phyloP scores from a whole-genome alignment of 2,888 invertebrate genomes.

The Bombylius discolor region DNA sequence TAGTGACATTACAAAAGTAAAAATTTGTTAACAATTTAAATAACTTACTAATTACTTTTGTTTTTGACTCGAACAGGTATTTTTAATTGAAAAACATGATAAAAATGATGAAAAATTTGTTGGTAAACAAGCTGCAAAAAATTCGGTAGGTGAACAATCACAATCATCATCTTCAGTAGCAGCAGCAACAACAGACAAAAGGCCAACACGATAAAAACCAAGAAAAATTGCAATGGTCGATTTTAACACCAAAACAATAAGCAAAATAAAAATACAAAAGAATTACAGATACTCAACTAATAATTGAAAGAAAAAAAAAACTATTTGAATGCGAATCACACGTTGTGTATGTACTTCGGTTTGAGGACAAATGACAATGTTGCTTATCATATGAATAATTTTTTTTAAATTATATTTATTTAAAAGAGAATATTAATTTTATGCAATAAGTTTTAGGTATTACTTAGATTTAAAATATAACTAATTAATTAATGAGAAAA shows the following conservation, averaged over 20 bases:
- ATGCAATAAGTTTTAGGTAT: no score
- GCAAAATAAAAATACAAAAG: constrained; percentile 17
- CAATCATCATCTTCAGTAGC: neutral
- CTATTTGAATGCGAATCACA: no score
- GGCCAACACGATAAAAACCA: constrained; percentile 8
- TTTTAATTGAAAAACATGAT: constrained; percentile 1
- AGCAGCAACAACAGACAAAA: neutral
- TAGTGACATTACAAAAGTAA: neutral
- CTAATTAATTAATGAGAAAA: no score
- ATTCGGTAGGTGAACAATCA: neutral
- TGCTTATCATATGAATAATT: no score
- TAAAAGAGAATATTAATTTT: no score
- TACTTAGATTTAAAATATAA: no score
- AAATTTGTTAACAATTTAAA: neutral
- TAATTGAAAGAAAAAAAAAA: no score
- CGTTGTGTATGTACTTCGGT: no score
- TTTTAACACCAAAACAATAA: constrained; percentile 11
- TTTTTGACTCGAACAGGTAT: constrained; percentile 7
- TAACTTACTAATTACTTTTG: neutral
- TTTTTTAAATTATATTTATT: no score
- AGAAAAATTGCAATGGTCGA: constrained; percentile 6
- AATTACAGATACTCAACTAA: no score
- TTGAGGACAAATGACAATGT: no score
- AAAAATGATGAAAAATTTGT: neutral
- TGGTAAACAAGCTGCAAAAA: neutral